Percentiles rank a stretch among this genome's conserved stretches.
Conservation (phyloP, 1,140 invertebrate genomes). For the Aleiodes sp. region DNA sequence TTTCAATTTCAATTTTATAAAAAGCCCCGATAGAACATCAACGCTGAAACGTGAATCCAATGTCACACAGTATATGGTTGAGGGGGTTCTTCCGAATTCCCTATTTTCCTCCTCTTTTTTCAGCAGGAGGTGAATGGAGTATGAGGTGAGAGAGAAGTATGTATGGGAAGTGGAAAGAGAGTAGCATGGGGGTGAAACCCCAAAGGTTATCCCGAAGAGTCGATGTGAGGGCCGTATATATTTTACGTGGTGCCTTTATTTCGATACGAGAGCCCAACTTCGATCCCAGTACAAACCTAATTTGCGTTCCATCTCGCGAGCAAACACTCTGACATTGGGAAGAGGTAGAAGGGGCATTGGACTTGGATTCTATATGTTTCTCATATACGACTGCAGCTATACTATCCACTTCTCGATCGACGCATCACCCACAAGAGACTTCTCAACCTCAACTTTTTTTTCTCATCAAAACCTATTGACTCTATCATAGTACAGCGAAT, state of each 20-base stretch:
- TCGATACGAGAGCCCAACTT: constrained; percentile 55
- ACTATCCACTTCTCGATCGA: constrained; percentile 9
- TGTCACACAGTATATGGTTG: constrained; percentile 35
- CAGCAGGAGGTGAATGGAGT: not conserved
- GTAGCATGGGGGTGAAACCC: constrained; percentile 24
- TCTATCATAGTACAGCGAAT: not conserved
- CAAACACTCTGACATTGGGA: constrained; percentile 52
- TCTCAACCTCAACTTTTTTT: constrained; percentile 11
- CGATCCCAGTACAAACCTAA: constrained; percentile 61
- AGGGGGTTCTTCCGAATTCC: constrained; percentile 23
- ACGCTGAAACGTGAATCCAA: constrained; percentile 25
- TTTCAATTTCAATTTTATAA: constrained; percentile 38
- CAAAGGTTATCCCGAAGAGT: constrained; percentile 31
- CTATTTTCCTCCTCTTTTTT: constrained; percentile 13
- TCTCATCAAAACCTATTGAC: constrained; percentile 3
- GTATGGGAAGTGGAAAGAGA: constrained; percentile 27
- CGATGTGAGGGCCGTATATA: constrained; percentile 41
- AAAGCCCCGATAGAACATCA: constrained; percentile 33
- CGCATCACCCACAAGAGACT: constrained; percentile 7
- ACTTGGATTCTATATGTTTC: not conserved
- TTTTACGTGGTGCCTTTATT: constrained; percentile 61
- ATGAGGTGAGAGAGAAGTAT: constrained; percentile 35
- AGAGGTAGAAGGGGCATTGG: constrained; percentile 11
- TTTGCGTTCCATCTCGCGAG: constrained; percentile 63
- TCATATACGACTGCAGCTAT: not conserved